Evolutionary conservation across 2,113 vertebrate genomes (phyloP), one percentile per base, ranked within the genome.

Genomic region (Phalacrocorax carbo): DNA sequence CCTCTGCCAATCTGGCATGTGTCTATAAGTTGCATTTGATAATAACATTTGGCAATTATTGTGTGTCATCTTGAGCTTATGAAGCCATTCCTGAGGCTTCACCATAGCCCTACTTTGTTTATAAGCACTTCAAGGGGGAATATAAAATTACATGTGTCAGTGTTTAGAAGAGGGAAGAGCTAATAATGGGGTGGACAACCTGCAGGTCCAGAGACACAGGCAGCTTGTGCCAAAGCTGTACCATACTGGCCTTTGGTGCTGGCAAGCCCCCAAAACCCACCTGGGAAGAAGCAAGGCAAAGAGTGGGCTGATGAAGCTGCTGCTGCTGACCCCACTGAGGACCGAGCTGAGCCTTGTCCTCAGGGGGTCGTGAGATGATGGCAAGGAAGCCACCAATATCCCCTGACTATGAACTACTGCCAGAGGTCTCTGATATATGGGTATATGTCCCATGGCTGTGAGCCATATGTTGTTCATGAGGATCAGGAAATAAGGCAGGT

Each of bases 1-100:
- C 58, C n/a, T 94, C 86, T 94, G 81, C 54, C 86, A 82, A 23
- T n/a, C 42, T 6, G 3, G 34, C 12, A 4, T 77, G 70, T 51
- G 66, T 57, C 72, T 58, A 22, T 23, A 48, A 64, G 42, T 6
- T 79, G 48, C 30, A 48, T 62, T 91, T 65, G 66, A 78, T 85
- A 82, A 87, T 30, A 77, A 58, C 23, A 77, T 61, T 86, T 88
- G 86, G 83, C 83, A 85, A 91, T 89, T 82, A 65, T 91, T 84
- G 44, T 82, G 40, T 46, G 52, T 66, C 44, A 82, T 72, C 73
- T 91, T 93, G 82, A 87, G 69, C 52, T 82, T 51, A 49, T 64
- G 86, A 81, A 92, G 57, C 52, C 27, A 5, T 79, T 89, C 72
- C 80, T 4, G 13, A 94, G 14, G 27, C 42, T 93, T 82, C 26